Evolutionary conservation across 2,113 vertebrate genomes (phyloP).

Genomic region (sheep (Ovis aries)): ARS-UI_Ramb_v3.0 NC_056069.1:36107501-36108000

Average conservation of each 20-base stretch:
- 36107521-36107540: not conserved
- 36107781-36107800: not conserved
- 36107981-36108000: not conserved
- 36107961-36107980: not conserved
- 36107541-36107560: not conserved
- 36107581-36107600: constrained; percentile 7
- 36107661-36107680: not conserved
- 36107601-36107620: not conserved
- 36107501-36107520: constrained; percentile 1
- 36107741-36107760: not conserved
- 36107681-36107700: not conserved
- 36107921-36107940: not conserved
- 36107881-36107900: not conserved
- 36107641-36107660: not conserved
- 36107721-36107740: not conserved
- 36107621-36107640: not conserved
- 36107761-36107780: not conserved
- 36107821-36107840: not conserved
- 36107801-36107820: not conserved
- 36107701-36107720: not conserved
- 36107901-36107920: not conserved
- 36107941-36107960: not conserved
- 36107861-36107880: not conserved
- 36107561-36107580: not conserved
- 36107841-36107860: not conserved